Conservation (phyloP, 2,113 vertebrate genomes). For the Ciconia boyciana region DNA sequence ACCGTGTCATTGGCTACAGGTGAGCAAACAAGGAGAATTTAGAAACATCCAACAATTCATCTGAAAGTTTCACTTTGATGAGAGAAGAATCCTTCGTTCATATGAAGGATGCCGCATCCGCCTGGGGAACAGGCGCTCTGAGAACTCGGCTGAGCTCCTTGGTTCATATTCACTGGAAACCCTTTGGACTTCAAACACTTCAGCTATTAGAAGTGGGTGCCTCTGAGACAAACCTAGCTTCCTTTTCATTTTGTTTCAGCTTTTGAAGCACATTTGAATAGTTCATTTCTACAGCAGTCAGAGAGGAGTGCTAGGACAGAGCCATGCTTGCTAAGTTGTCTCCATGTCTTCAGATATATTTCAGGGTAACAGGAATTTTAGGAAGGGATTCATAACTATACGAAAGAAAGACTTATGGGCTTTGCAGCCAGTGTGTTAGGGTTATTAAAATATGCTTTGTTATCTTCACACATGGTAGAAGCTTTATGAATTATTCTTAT, state of each 20-base stretch:
- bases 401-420: neutral
- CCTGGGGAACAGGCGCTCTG: neutral
- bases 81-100: neutral
- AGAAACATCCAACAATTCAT: neutral
- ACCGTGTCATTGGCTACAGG: fast-evolving
- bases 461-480: conserved; percentile 27
- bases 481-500: conserved; percentile 21
- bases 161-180: neutral
- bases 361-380: neutral
- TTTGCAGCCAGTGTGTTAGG: neutral
- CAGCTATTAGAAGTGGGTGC: neutral
- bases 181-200: conserved; percentile 22
- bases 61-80: neutral
- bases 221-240: neutral
- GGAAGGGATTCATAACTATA: neutral
- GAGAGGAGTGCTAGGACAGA: neutral
- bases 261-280: conserved; percentile 45
- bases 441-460: conserved; percentile 56
- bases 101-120: neutral
- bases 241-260: neutral
- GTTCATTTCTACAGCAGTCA: neutral
- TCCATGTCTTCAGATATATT: neutral
- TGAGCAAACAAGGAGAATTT: neutral
- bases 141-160: neutral
- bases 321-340: neutral